Conservation (phyloP, 2,113 vertebrate species). For the Mustela nigripes region DNA sequence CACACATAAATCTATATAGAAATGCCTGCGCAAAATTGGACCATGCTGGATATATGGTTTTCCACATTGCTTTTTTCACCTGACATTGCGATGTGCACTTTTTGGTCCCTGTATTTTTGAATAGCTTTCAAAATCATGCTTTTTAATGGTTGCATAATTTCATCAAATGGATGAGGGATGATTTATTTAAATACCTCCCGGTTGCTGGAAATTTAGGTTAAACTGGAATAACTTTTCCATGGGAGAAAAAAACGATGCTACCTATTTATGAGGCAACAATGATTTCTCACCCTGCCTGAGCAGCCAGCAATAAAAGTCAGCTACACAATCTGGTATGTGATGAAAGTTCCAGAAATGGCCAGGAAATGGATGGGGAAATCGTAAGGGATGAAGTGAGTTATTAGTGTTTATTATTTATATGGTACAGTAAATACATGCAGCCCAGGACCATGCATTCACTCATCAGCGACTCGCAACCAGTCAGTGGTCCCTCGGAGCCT, state of each 20-base stretch:
- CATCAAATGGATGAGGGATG: not conserved
- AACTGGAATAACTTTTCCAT: slow-evolving; percentile 63
- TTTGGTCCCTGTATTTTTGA: not conserved
- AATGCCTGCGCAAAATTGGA: not conserved
- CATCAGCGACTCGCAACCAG: not conserved
- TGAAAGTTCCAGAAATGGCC: slow-evolving; percentile 18
- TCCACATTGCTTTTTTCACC: not conserved
- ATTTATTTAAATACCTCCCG: slow-evolving; percentile 49
- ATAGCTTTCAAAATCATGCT: slow-evolving; percentile 60
- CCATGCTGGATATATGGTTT: not conserved
- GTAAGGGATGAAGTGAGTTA: slow-evolving; percentile 39
- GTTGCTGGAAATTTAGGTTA: slow-evolving; percentile 60
- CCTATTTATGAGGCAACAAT: slow-evolving; percentile 30
- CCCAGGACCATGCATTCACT: not conserved
- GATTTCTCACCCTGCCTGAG: slow-evolving; percentile 43
- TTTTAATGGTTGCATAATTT: slow-evolving; percentile 50
- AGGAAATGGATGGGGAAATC: not conserved
- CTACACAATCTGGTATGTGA: not conserved
- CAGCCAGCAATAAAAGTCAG: slow-evolving; percentile 60
- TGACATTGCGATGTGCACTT: not conserved
- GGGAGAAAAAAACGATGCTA: not conserved
- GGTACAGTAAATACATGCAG: slow-evolving; percentile 18
- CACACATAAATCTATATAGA: not conserved
- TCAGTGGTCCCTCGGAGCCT: not conserved
- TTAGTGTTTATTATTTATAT: slow-evolving; percentile 66